Base-by-base conservation (phyloP, 2,888 invertebrate species). In the Sphaeridia pumilis region DNA sequence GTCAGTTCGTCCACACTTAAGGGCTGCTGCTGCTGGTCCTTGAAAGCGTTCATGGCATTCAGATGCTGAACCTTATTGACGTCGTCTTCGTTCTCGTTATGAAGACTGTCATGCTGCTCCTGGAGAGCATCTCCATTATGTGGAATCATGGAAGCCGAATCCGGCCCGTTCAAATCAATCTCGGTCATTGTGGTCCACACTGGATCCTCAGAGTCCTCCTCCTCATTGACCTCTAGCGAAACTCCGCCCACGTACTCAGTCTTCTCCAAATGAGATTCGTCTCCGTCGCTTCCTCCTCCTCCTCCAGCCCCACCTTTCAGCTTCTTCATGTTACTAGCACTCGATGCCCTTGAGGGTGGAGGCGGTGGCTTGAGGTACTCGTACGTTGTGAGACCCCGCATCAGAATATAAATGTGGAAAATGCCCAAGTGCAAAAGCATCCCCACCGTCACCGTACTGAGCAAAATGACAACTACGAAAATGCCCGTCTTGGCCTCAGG, bases 391-490 rank as follows among this genome's bases (percentile, higher is more conserved):
- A 89, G 74, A 1, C 88, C 89, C 66, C 87, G 73, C 63, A 82
- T 78, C 2, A 83, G 82, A 67, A 90, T 87, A 71, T 89, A 89
- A 55, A 86, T 79, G 71, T 90, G 89, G 70, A 90, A 90, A 72
- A 85, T 84, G 69, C 84, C 85, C 49, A 90, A 74, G 71, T 90
- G 89, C 58, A 87, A 73, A 53, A 90, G 75, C 46, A 89, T 76
- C 26, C 83, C 82, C 2, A 83, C 81, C 4, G 85, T 82, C 14
- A 83, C 78, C 22, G 84, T 78, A n/a, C 86, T 83, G 54, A 84
- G 72, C 22, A 82, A 70, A 24, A 83, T 83, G 46, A 85, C 72
- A 42, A 79, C 73, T 17, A 78, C 70, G 22, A 79, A 74, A n/a
- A 80, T 72, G 62, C 79, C 71, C 64, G 61, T 62, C 55, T 60